phyloP scores from a whole-genome alignment of 2,797 vertebrate genomes.

The Schizothorax lantsangensis region DNA sequence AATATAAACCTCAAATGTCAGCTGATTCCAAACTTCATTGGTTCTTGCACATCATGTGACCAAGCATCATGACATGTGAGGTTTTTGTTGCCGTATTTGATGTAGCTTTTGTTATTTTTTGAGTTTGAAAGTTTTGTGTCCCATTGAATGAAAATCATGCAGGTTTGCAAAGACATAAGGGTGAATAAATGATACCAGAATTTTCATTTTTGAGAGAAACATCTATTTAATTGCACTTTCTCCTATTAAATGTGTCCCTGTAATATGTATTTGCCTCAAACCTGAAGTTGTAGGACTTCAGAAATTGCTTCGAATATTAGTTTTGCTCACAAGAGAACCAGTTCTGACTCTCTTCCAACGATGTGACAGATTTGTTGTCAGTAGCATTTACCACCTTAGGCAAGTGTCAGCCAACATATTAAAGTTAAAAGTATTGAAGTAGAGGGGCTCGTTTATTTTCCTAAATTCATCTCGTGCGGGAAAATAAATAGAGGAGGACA shows the following conservation, averaged over 20 bases:
- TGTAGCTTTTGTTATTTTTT: not conserved
- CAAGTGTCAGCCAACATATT: conserved; percentile 46
- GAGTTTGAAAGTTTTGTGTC: not conserved
- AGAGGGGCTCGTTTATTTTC: conserved; percentile 48
- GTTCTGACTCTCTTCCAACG: conserved; percentile 24
- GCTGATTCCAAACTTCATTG: not conserved
- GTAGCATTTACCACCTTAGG: conserved; percentile 32
- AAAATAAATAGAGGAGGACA: conserved; percentile 46
- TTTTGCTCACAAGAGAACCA: conserved; percentile 35
- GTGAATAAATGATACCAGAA: not conserved
- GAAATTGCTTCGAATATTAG: conserved; percentile 22
- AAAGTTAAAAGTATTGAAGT: conserved; percentile 42
- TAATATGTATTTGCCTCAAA: not conserved
- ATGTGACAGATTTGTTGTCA: conserved; percentile 33
- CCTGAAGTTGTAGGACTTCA: conserved; percentile 7
- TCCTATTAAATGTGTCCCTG: not conserved
- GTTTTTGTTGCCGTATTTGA: not conserved
- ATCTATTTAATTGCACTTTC: not conserved
- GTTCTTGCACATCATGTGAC: not conserved
- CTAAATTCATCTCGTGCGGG: conserved; percentile 13
- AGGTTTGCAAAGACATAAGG: not conserved
- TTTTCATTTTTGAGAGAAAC: not conserved
- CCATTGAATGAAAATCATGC: not conserved
- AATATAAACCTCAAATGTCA: not conserved
- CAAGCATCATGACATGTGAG: not conserved